Conservation (phyloP, 2,113 vertebrate genomes). For the Rhynchomys soricoides region DNA sequence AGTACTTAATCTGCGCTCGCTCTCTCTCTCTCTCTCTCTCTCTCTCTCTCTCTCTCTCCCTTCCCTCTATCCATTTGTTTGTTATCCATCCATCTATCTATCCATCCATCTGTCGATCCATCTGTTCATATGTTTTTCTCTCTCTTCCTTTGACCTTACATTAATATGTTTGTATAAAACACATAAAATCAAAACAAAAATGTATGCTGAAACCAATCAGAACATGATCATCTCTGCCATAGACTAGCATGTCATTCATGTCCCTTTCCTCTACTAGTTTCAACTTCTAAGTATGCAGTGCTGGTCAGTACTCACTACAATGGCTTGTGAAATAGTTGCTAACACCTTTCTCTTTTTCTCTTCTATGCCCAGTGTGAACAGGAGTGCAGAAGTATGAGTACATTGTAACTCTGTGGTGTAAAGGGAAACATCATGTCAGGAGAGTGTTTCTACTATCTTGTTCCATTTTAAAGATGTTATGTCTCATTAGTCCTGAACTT, state of each 20-base stretch:
- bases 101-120: too few species aligned
- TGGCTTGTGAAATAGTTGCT: background rate
- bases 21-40: fast-evolving
- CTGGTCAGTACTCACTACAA: background rate
- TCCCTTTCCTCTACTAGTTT: background rate
- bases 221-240: background rate
- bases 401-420: background rate
- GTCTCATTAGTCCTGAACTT: background rate
- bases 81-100: too few species aligned
- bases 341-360: background rate
- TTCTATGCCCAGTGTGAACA: background rate
- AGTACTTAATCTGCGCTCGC: background rate
- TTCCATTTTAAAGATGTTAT: background rate
- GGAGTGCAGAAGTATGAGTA: background rate
- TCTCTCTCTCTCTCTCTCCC: background rate
- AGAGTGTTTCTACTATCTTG: background rate
- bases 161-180: background rate
- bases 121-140: too few species aligned
- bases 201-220: background rate
- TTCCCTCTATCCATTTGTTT: too few species aligned
- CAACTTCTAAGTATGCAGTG: background rate
- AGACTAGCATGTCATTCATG: background rate
- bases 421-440: constrained; percentile 10
- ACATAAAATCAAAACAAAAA: background rate
- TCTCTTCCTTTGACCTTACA: too few species aligned